Percentiles rank a stretch among this genome's conserved stretches.
These are phyloP conservation scores for Machimus atricapillus DNA, from an alignment of 2,888 invertebrate species.

Conservation along the genomic window DNA sequence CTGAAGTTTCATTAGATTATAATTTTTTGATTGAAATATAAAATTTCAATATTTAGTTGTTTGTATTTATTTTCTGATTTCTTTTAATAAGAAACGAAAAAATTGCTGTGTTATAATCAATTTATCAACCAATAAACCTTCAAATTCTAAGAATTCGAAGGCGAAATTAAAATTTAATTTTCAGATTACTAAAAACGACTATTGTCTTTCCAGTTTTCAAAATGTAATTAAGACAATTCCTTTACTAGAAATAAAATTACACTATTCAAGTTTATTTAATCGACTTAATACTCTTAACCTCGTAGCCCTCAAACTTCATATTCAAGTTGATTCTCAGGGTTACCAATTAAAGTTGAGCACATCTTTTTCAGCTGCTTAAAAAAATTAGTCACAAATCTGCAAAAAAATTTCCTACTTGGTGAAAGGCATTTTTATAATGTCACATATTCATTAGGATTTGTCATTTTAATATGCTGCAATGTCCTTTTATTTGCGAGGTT, in stretches of 20 bases:
- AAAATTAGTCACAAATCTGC: not conserved
- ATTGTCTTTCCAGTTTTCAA: not conserved
- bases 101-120: no score
- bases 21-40: no score
- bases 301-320: not conserved
- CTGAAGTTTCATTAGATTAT: no score
- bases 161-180: not conserved
- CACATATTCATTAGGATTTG: not conserved
- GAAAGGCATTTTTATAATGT: not conserved
- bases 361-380: not conserved
- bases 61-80: no score
- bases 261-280: not conserved
- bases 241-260: not conserved
- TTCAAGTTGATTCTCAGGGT: not conserved
- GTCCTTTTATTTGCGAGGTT: not conserved
- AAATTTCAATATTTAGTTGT: no score
- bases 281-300: not conserved
- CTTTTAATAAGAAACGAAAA: no score
- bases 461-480: not conserved
- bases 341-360: not conserved
- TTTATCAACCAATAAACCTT: no score
- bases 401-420: not conserved
- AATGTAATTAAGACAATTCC: not conserved
- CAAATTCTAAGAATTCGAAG: no score
- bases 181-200: not conserved